These are phyloP conservation scores for Furcula furcula DNA, from an alignment of 2,888 invertebrate species.

Conservation along the genomic window DNA sequence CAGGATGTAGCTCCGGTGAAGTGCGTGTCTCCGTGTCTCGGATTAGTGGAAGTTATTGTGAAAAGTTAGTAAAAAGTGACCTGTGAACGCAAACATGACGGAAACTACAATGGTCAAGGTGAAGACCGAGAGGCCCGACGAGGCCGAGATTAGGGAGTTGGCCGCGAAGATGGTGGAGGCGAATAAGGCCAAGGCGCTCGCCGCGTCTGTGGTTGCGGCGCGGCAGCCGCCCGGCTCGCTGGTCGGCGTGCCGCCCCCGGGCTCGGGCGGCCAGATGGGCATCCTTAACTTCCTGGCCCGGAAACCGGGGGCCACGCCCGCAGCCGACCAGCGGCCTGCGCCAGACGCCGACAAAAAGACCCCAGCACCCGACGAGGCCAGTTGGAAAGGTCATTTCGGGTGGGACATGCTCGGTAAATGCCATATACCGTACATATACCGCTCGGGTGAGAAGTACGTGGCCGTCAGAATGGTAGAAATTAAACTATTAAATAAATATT, in stretches of 20 bases:
- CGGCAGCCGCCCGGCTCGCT: slow-evolving; percentile 71
- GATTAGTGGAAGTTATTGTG: slow-evolving; percentile 15
- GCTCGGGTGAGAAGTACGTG: slow-evolving; percentile 92
- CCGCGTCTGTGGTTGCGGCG: slow-evolving; percentile 74
- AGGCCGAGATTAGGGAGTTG: slow-evolving; percentile 92
- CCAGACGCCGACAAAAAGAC: slow-evolving; percentile 66
- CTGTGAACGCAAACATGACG: slow-evolving; percentile 50
- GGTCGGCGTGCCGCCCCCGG: slow-evolving; percentile 54
- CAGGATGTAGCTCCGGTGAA: slow-evolving; percentile 63
- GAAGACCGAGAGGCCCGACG: slow-evolving; percentile 90
- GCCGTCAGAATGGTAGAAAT: slow-evolving; percentile 97
- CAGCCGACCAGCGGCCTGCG: slow-evolving; percentile 48
- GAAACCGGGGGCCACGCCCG: slow-evolving; percentile 52
- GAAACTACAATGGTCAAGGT: slow-evolving; percentile 71
- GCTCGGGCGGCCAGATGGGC: slow-evolving; percentile 75
- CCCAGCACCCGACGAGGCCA: slow-evolving; percentile 86
- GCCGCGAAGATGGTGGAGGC: slow-evolving; percentile 94
- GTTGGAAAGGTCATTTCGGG: slow-evolving; percentile 91
- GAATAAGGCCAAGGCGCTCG: slow-evolving; percentile 84
- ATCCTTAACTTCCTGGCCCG: slow-evolving; percentile 84
- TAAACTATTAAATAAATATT: slow-evolving; percentile 93
- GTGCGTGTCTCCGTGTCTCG: slow-evolving; percentile 21
- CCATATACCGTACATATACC: slow-evolving; percentile 93
- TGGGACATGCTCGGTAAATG: slow-evolving; percentile 94
- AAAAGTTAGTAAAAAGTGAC: slow-evolving; percentile 10